Percentiles rank a stretch among this genome's conserved stretches.
Conservation (phyloP, 2,888 invertebrate genomes). For the Drosophila sordidula region DNA sequence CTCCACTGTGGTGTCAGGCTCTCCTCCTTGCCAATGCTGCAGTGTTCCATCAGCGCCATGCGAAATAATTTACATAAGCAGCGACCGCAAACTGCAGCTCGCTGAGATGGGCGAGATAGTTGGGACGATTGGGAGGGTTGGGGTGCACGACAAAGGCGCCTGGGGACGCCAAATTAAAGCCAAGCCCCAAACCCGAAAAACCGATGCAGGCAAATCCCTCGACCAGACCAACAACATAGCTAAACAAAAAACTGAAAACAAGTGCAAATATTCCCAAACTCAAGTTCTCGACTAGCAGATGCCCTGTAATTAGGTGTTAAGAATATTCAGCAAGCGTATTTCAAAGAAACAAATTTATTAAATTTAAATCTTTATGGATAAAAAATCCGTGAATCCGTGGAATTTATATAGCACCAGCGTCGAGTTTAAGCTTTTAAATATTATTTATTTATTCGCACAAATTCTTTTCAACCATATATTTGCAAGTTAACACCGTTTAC, state of each 20-base stretch:
- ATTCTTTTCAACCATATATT: background rate
- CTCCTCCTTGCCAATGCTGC: constrained; percentile 28
- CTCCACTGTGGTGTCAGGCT: constrained; percentile 30
- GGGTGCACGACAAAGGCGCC: constrained; percentile 40
- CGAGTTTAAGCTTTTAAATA: no score
- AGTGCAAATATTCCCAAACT: background rate
- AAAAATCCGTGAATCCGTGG: no score
- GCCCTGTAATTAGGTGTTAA: background rate
- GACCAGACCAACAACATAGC: constrained; percentile 49
- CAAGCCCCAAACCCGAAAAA: constrained; percentile 60
- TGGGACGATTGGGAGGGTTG: background rate
- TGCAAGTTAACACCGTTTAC: background rate
- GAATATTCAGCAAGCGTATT: no score
- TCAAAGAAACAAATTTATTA: no score
- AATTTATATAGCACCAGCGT: no score
- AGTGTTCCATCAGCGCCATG: constrained; percentile 55
- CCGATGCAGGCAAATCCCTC: constrained; percentile 76
- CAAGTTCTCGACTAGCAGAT: constrained; percentile 11
- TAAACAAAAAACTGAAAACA: constrained; percentile 43
- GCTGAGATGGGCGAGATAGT: constrained; percentile 17
- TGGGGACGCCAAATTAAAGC: constrained; percentile 76
- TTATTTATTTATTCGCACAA: no score
- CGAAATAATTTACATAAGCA: constrained; percentile 80
- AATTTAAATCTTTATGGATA: no score
- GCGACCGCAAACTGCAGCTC: constrained; percentile 73